A percentile compares a stretch with the other conserved stretches of the same genome.
Conservation (phyloP, 2,888 invertebrate genomes). For the Dryobota labecula region DNA sequence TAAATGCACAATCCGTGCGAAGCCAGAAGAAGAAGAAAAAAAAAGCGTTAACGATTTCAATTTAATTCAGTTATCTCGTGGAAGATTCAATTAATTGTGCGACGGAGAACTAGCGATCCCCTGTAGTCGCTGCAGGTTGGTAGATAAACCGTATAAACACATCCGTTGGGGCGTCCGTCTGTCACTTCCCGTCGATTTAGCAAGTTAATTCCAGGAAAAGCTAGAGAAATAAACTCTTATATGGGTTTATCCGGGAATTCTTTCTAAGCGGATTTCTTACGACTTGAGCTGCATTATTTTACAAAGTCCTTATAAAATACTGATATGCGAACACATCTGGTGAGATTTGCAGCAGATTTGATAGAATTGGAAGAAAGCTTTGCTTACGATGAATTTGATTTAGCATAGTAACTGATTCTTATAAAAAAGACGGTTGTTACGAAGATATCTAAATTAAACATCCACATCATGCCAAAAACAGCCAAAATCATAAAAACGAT, state of each 20-base stretch:
- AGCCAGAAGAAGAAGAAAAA: too few species aligned
- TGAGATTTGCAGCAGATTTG: background rate
- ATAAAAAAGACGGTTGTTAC: background rate
- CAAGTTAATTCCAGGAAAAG: constrained; percentile 42
- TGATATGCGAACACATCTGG: background rate
- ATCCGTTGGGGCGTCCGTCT: constrained; percentile 56
- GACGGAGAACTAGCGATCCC: constrained; percentile 37
- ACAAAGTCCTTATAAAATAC: constrained; percentile 6
- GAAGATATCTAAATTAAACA: constrained; percentile 30
- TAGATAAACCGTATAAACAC: constrained; percentile 47
- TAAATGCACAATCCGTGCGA: too few species aligned
- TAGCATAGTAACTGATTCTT: background rate
- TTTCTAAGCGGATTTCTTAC: constrained; percentile 2
- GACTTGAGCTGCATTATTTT: constrained; percentile 2
- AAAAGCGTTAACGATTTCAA: constrained; percentile 53
- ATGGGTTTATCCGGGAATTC: constrained; percentile 14
- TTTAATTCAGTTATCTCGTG: constrained; percentile 55
- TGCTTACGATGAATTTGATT: background rate
- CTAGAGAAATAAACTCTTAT: constrained; percentile 31
- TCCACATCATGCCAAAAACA: constrained; percentile 21
- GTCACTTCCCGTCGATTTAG: constrained; percentile 51
- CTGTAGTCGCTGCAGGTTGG: constrained; percentile 31
- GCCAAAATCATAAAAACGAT: constrained; percentile 39
- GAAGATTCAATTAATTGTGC: constrained; percentile 58
- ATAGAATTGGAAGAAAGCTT: background rate